Evolutionary conservation across 1,140 invertebrate genomes (phyloP).

Genomic region (Pseudomyrmex cubaensis): DNA sequence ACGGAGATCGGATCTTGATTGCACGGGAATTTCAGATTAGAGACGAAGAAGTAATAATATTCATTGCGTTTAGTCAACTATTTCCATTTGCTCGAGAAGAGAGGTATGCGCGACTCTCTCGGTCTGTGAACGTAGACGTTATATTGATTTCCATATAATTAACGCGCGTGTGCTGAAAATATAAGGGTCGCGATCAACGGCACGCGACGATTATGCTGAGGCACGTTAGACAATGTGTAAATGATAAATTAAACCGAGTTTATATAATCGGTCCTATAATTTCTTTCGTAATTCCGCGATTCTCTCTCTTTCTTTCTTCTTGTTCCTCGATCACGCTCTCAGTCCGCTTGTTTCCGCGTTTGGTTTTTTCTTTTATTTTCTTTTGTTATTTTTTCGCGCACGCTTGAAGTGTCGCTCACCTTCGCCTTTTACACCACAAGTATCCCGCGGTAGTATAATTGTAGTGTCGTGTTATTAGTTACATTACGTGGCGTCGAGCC

Average conservation of each 20-base stretch:
- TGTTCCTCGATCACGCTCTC: background rate
- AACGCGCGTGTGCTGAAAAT: conserved; percentile 47
- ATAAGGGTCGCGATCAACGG: conserved; percentile 4
- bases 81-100: conserved; percentile 36
- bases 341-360: background rate
- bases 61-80: conserved; percentile 25
- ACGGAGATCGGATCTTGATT: background rate
- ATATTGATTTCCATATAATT: conserved; percentile 57
- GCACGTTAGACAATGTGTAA: conserved; percentile 53
- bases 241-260: conserved; percentile 54
- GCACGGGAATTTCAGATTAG: background rate
- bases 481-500: conserved; percentile 35
- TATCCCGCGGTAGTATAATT: conserved; percentile 36
- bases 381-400: background rate
- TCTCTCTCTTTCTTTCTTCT: background rate
- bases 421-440: background rate
- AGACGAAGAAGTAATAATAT: conserved; percentile 26
- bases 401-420: background rate
- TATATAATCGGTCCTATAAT: conserved; percentile 20
- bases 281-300: conserved; percentile 9
- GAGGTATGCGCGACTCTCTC: conserved; percentile 11
- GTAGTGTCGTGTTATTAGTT: conserved; percentile 40
- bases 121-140: conserved; percentile 30
- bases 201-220: conserved; percentile 51
- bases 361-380: background rate